phyloP scores from a whole-genome alignment of 1,140 invertebrate genomes.

The Papilio helenus region DNA sequence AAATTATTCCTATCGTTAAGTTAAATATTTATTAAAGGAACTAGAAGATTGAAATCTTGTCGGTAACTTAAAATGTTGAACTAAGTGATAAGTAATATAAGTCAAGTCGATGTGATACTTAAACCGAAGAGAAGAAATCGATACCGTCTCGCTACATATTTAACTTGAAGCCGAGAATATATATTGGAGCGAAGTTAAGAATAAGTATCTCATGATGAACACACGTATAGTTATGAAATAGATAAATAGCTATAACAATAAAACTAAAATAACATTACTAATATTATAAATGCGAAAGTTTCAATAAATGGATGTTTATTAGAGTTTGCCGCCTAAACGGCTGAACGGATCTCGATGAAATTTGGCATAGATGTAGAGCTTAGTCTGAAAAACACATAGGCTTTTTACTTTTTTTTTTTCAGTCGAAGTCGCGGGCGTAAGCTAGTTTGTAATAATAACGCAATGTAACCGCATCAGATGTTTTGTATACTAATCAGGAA shows the following conservation, averaged over 20 bases:
- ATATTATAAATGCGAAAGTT: no score
- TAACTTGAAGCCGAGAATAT: not conserved
- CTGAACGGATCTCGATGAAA: no score
- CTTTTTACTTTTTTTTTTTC: no score
- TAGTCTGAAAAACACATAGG: no score
- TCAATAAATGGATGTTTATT: no score
- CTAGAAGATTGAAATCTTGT: not conserved
- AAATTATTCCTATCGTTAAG: not conserved
- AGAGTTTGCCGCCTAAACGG: no score
- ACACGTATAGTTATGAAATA: not conserved
- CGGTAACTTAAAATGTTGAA: conserved; percentile 22
- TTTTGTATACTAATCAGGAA: no score
- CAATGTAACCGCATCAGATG: no score
- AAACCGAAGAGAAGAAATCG: conserved; percentile 16
- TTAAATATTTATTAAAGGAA: not conserved
- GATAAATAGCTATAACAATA: not conserved
- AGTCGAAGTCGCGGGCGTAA: no score
- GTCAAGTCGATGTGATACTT: conserved; percentile 35
- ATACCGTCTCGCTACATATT: conserved; percentile 16
- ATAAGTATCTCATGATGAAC: not conserved
- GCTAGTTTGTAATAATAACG: no score
- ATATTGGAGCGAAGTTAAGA: not conserved
- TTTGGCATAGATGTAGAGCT: no score
- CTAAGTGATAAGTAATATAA: conserved; percentile 19
- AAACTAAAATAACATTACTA: no score